Conservation (phyloP, 1,140 invertebrate genomes). For the Nymphalis io region DNA sequence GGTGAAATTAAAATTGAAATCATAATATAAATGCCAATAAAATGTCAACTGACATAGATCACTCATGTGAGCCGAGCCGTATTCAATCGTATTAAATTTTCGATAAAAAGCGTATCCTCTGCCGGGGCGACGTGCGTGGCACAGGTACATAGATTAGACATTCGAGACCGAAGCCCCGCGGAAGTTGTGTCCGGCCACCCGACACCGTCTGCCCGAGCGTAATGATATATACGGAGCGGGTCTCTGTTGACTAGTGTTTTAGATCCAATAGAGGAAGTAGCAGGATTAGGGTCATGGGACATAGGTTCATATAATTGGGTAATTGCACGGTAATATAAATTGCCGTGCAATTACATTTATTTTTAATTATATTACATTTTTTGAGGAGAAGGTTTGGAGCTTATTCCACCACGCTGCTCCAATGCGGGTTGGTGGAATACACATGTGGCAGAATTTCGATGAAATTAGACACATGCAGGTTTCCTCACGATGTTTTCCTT, state of each 20-base stretch:
- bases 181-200: conserved; percentile 61
- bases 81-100: conserved; percentile 11
- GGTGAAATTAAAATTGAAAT: neutral
- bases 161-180: conserved; percentile 62
- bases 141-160: conserved; percentile 62
- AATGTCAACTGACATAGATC: conserved; percentile 7
- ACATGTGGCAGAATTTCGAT: too few relatives aligned
- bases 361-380: too few relatives aligned
- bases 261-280: neutral
- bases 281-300: neutral
- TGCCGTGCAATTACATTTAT: too few relatives aligned
- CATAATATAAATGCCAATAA: neutral
- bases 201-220: conserved; percentile 47
- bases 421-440: too few relatives aligned
- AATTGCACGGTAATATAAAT: too few relatives aligned
- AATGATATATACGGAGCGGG: conserved; percentile 26
- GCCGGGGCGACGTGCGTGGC: conserved; percentile 19
- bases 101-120: conserved; percentile 16
- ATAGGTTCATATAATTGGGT: neutral
- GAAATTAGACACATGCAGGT: too few relatives aligned
- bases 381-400: too few relatives aligned
- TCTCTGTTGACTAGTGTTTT: neutral
- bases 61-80: neutral
- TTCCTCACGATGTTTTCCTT: too few relatives aligned
- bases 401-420: too few relatives aligned